Evolutionary conservation across 1,140 invertebrate genomes (phyloP).

Genomic region (Hetaerina americana): DNA sequence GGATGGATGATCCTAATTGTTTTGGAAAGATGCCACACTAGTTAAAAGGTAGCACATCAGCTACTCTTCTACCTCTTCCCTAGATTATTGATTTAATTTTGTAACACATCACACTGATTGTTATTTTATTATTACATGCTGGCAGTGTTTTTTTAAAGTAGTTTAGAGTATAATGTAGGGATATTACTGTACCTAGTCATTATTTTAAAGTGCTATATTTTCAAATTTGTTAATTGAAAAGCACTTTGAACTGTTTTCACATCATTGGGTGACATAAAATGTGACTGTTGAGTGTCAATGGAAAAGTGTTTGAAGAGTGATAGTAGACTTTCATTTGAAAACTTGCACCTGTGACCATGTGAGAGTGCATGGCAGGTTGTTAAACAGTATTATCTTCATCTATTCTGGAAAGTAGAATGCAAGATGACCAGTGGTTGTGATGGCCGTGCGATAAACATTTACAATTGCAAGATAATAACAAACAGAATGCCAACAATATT

Average conservation of each 20-base stretch:
- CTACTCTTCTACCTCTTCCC: not conserved
- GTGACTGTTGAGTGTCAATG: not conserved
- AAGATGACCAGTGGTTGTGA: not conserved
- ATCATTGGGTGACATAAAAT: not conserved
- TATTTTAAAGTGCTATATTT: not conserved
- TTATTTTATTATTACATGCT: not conserved
- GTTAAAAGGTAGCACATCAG: not conserved
- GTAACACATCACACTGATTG: not conserved
- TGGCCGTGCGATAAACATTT: not conserved
- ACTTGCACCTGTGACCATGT: not conserved
- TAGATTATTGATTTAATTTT: constrained; percentile 1
- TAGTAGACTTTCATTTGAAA: not conserved
- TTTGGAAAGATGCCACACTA: not conserved
- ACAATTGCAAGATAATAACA: not conserved
- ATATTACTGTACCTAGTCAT: not conserved
- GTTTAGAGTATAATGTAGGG: not conserved
- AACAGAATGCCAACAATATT: constrained; percentile 1
- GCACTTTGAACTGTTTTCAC: not conserved
- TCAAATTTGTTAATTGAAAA: not conserved
- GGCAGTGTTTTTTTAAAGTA: not conserved
- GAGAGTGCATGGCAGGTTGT: not conserved
- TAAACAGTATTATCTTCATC: not conserved
- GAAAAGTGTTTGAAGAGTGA: not conserved
- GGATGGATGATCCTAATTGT: not conserved
- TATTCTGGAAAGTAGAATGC: not conserved